Base-by-base conservation (phyloP, 64 coral and sea anemone genomes). In the Dendronephthya gigantea region DNA sequence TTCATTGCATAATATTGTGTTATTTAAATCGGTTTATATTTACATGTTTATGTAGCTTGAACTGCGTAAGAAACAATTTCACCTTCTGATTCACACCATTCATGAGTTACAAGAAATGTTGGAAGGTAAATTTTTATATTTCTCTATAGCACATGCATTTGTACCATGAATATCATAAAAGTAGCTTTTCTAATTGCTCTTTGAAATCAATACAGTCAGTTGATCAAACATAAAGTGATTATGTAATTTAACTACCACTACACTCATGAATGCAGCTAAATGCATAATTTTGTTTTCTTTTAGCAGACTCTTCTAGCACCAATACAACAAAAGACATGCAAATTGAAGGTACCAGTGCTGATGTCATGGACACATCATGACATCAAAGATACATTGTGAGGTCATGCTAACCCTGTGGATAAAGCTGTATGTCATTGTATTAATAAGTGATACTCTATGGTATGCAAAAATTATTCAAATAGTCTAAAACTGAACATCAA, bases 41-140 rank as follows among this genome's bases (percentile, higher is more conserved):
- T n/a, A n/a, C 41, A 45, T 45, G 19, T 62, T 27, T 62, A 1
- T 62, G 19, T 62, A 62, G 55, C 55, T 62, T 22, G 55, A 62
- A 62, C 25, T 62, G 55, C 19, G 55, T 2, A 62, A 62, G 25
- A 62, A 62, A 27, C 55, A 62, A 27, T 62, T 62, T 62, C 55
- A 62, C 25, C 55, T 62, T n/a, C 25, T 62, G 25, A 62, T 62
- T 62, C 55, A 62, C 16, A 27, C 55, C 55, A 62, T 62, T 62
- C 55, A 62, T 62, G 55, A 62, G 55, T 62, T 62, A 62, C 55
- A 62, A 22, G 55, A 62, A 62, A 62, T 62, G 55, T 62, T 62
- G 6, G 55, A 62, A 62, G 55, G 55, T 62, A 62, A n/a, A 1
- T 62, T 22, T 5, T 6, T 11, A 45, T 45, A 45, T 45, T 45